Evolutionary conservation across 2,113 vertebrate genomes (phyloP).

Genomic region (Nothoprocta perdicaria): DNA sequence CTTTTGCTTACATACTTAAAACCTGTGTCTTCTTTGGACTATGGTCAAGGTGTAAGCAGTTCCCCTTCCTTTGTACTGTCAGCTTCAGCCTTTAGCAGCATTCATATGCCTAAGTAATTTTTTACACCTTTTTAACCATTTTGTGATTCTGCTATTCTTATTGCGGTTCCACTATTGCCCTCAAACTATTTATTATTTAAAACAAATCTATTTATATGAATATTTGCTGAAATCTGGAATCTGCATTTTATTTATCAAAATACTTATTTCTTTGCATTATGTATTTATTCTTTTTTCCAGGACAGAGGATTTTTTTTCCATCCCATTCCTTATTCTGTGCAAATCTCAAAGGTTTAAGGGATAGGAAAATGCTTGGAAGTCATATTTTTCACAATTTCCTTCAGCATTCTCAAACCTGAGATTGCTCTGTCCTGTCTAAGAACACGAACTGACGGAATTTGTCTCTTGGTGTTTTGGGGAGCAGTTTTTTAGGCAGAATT

Average conservation of each 20-base stretch:
- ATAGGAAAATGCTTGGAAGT: background rate
- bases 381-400: background rate
- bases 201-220: background rate
- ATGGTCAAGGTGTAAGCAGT: background rate
- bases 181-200: background rate
- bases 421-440: background rate
- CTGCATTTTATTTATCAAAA: background rate
- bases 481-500: background rate
- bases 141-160: background rate
- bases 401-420: background rate
- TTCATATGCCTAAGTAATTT: background rate
- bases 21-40: background rate
- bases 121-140: background rate
- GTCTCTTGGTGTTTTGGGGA: background rate
- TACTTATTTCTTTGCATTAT: background rate
- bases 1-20: constrained; percentile 26
- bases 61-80: background rate
- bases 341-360: background rate
- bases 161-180: background rate
- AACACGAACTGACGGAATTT: background rate
- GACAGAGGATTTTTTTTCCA: background rate
- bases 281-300: background rate
- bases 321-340: background rate
- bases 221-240: background rate
- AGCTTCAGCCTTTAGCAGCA: background rate